A percentile compares a stretch with the other conserved stretches of the same genome.
Conservation (phyloP, 2,797 vertebrate species). For the Gallirallus australis region DNA sequence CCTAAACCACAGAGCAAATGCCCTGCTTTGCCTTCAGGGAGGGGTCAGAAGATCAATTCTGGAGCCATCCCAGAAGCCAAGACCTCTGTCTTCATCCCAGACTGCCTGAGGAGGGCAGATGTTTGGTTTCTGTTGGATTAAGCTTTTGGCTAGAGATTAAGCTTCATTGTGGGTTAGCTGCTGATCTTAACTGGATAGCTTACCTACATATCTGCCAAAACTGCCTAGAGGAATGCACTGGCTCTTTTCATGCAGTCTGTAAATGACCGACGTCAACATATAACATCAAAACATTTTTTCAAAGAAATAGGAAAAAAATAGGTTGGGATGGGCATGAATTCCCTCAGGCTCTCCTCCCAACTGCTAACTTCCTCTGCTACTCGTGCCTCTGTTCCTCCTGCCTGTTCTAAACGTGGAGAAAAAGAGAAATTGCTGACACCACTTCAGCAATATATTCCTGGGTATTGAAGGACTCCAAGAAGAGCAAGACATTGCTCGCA, state of each 20-base stretch:
- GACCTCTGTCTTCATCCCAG: background rate
- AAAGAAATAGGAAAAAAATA: background rate
- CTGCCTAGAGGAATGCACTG: background rate
- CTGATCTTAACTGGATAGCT: constrained; percentile 35
- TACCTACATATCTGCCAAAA: constrained; percentile 25
- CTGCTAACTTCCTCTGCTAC: background rate
- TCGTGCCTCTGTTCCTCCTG: background rate
- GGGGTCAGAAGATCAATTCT: background rate
- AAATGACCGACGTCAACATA: background rate
- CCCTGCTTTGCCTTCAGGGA: background rate
- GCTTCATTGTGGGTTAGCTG: constrained; percentile 43
- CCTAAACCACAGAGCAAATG: background rate
- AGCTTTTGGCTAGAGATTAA: constrained; percentile 49
- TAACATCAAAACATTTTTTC: background rate
- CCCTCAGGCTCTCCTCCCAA: background rate
- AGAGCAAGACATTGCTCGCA: background rate
- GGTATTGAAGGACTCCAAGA: background rate
- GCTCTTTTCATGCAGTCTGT: background rate
- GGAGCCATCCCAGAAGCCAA: background rate
- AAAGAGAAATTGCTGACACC: background rate
- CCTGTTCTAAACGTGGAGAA: background rate
- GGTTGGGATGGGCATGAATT: background rate
- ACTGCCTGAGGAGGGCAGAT: background rate
- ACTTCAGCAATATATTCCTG: background rate
- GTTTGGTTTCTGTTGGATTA: constrained; percentile 53